Evolutionary conservation across 2,113 vertebrate genomes (phyloP).

Genomic region (Azemiops feae): DNA sequence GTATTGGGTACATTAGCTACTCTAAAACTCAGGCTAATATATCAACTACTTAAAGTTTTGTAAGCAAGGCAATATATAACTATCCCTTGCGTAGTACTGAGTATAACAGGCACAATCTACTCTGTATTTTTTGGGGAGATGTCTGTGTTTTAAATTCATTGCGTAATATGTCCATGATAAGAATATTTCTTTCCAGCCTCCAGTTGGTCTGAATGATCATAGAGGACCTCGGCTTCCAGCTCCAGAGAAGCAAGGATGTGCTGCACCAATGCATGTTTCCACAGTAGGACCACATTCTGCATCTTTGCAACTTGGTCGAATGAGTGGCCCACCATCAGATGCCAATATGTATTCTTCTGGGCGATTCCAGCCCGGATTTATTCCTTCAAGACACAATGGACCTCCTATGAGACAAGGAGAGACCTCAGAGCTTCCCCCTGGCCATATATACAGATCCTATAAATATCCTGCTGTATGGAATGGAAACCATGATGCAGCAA

Average conservation of each 20-base stretch:
- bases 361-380: conserved; percentile 74
- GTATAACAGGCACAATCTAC: neutral
- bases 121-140: too few species aligned
- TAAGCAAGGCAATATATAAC: neutral
- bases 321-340: conserved; percentile 75
- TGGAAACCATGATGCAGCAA: conserved; percentile 69
- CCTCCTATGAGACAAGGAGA: conserved; percentile 50
- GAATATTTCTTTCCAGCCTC: conserved; percentile 63
- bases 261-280: conserved; percentile 76
- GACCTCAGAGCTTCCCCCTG: conserved; percentile 62
- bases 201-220: conserved; percentile 74
- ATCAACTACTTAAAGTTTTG: neutral
- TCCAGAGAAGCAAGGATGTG: conserved; percentile 72
- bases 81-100: neutral
- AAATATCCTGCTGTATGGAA: conserved; percentile 84
- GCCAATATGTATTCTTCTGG: conserved; percentile 75
- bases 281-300: conserved; percentile 77
- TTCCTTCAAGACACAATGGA: conserved; percentile 73
- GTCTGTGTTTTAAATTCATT: neutral
- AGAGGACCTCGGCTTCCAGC: conserved; percentile 73
- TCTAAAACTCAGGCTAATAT: neutral
- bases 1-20: neutral
- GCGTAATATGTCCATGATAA: neutral
- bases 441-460: conserved; percentile 77
- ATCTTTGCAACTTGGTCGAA: conserved; percentile 73